A percentile compares a stretch with the other conserved stretches of the same genome.
These are phyloP conservation scores for Myocastor coypus DNA, from an alignment of 2,113 vertebrate genomes.

Conservation along the genomic window DNA sequence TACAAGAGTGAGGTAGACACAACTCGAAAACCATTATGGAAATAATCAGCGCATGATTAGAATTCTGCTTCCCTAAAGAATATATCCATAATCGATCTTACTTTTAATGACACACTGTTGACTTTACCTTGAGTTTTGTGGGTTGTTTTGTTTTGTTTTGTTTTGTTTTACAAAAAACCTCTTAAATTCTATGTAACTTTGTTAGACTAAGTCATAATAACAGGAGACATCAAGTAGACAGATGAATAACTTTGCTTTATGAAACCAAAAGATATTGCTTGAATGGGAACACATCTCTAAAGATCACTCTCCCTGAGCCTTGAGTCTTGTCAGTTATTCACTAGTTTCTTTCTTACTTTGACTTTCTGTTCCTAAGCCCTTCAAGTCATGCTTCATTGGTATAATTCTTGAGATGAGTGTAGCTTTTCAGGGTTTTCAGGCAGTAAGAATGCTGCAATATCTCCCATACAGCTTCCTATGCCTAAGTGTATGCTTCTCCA, in stretches of 20 bases:
- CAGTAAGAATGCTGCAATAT: too few relatives aligned
- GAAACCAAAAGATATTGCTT: not conserved
- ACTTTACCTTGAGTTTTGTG: conserved; percentile 28
- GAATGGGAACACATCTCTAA: not conserved
- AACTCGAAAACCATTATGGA: not conserved
- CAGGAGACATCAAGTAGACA: not conserved
- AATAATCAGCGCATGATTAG: not conserved
- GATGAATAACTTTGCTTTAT: not conserved
- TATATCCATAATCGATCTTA: not conserved
- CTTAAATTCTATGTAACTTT: not conserved
- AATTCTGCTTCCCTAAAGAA: not conserved
- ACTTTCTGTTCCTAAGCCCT: not conserved
- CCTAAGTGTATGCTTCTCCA: not conserved
- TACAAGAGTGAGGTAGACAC: not conserved
- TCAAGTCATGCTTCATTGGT: not conserved
- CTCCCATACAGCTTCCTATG: too few relatives aligned
- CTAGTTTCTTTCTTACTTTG: conserved; percentile 14
- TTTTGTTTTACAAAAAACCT: not conserved
- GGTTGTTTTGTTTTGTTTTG: too few relatives aligned
- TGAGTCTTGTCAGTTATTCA: not conserved
- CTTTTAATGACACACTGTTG: conserved; percentile 41
- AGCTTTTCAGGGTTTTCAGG: too few relatives aligned
- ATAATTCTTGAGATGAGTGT: conserved; percentile 2
- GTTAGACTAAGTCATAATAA: conserved; percentile 30
- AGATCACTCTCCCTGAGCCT: not conserved